A percentile compares a stretch with the other conserved stretches of the same genome.
Conservation (phyloP, 2,113 vertebrate species). For the Setophaga kirtlandii region DNA sequence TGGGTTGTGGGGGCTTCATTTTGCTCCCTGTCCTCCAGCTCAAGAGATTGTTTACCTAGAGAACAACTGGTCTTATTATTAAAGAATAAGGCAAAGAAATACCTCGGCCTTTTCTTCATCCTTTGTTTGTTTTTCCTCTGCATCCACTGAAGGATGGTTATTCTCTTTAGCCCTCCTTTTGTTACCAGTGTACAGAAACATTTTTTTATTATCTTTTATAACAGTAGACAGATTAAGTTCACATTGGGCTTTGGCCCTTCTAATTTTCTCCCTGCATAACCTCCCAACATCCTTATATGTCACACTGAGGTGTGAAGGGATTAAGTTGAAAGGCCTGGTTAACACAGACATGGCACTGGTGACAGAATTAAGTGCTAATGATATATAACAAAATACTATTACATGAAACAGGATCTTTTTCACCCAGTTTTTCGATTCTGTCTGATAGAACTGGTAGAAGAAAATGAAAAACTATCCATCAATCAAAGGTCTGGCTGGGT, state of each 20-base stretch:
- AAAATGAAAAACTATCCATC: slow-evolving; percentile 68
- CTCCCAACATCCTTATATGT: neutral
- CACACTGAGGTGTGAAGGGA: slow-evolving; percentile 26
- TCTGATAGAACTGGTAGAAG: slow-evolving; percentile 1
- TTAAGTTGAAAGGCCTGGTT: slow-evolving; percentile 53
- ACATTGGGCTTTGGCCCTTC: neutral
- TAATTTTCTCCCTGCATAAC: neutral
- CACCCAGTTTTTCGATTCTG: slow-evolving; percentile 19
- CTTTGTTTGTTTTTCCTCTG: neutral
- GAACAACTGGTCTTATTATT: neutral
- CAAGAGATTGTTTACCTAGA: neutral
- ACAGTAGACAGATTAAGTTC: neutral
- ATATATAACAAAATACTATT: slow-evolving; percentile 49
- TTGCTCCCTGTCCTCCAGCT: neutral
- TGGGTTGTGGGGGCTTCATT: neutral
- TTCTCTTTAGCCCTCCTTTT: neutral
- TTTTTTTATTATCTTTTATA: neutral
- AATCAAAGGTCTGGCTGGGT: slow-evolving; percentile 53
- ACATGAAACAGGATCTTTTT: slow-evolving; percentile 55
- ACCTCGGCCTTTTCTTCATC: neutral
- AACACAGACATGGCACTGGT: slow-evolving; percentile 15
- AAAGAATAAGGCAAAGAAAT: neutral
- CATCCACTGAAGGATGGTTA: neutral
- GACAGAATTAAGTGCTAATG: slow-evolving; percentile 53
- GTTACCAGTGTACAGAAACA: neutral